phyloP scores from a whole-genome alignment of 2,113 vertebrate species.

The Gadus macrocephalus region DNA sequence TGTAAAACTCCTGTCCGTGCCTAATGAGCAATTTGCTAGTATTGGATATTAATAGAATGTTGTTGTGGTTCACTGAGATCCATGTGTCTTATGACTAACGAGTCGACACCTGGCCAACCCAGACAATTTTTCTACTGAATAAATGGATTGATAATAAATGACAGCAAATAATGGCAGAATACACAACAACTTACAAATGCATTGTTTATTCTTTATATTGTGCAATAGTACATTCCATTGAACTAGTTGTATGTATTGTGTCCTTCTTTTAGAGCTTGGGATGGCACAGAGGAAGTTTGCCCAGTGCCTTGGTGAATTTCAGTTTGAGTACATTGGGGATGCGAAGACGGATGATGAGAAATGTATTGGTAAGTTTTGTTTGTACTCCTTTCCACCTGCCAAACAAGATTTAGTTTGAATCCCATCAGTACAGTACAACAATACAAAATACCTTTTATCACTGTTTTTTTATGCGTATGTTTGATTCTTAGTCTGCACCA shows the following conservation, averaged over 20 bases:
- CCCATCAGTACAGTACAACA: constrained; percentile 9
- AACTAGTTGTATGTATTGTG: neutral
- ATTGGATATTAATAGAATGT: too few species aligned
- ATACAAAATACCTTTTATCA: constrained; percentile 3
- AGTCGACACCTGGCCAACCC: too few species aligned
- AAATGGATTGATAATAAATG: too few species aligned
- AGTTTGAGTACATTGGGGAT: constrained; percentile 96
- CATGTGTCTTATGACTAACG: too few species aligned
- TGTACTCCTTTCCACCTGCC: neutral
- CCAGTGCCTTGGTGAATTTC: constrained; percentile 89
- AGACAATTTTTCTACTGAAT: too few species aligned
- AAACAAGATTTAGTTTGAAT: constrained; percentile 26
- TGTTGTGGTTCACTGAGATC: too few species aligned
- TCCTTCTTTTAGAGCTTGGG: constrained; percentile 78
- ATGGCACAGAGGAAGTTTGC: constrained; percentile 94
- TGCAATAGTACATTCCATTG: too few species aligned
- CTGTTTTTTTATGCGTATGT: constrained; percentile 30
- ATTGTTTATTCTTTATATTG: too few species aligned
- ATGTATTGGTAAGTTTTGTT: constrained; percentile 82
- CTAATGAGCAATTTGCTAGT: too few species aligned
- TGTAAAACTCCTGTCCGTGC: too few species aligned
- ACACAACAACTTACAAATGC: too few species aligned
- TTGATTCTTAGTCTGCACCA: neutral
- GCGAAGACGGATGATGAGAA: constrained; percentile 95
- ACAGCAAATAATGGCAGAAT: too few species aligned